These are phyloP conservation scores for Incurvaria masculella DNA, from an alignment of 2,888 invertebrate species.

Conservation along the genomic window DNA sequence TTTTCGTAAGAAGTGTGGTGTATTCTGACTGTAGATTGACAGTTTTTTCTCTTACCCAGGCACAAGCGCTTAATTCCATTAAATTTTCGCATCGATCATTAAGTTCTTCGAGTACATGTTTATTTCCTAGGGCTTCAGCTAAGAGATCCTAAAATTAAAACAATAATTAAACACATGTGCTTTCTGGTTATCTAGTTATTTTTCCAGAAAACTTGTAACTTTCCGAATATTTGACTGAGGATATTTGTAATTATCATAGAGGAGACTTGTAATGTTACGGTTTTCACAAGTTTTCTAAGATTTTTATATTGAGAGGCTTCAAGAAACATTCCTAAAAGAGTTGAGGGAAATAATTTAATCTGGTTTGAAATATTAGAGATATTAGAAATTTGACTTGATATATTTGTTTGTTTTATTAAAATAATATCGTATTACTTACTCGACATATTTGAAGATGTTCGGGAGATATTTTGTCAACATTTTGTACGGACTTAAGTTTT, in stretches of 20 bases:
- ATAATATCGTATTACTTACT: slow-evolving; percentile 37
- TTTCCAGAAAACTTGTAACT: no score
- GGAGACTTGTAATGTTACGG: no score
- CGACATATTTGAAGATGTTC: slow-evolving; percentile 75
- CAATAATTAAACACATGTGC: slow-evolving; percentile 5
- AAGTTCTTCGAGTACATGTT: slow-evolving; percentile 76
- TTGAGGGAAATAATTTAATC: no score
- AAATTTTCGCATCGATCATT: slow-evolving; percentile 84
- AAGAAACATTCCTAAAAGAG: no score
- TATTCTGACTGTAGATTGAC: slow-evolving; percentile 81
- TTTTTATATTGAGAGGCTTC: no score
- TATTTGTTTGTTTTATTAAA: slow-evolving; percentile 3
- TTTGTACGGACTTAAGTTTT: slow-evolving; percentile 62
- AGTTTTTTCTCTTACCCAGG: slow-evolving; percentile 83
- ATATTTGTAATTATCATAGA: no score
- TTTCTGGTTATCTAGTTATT: not conserved
- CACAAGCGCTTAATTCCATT: slow-evolving; percentile 82
- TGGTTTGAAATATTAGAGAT: no score
- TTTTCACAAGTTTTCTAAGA: no score
- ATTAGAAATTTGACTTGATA: not conserved
- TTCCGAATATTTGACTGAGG: no score
- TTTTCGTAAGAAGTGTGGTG: slow-evolving; percentile 71
- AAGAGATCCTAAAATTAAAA: slow-evolving; percentile 61
- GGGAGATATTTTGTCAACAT: slow-evolving; percentile 72
- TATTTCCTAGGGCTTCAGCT: slow-evolving; percentile 71